phyloP scores from a whole-genome alignment of 30 jellyfish, hydroid and myxozoan species.

The Aurelia sp. region DNA sequence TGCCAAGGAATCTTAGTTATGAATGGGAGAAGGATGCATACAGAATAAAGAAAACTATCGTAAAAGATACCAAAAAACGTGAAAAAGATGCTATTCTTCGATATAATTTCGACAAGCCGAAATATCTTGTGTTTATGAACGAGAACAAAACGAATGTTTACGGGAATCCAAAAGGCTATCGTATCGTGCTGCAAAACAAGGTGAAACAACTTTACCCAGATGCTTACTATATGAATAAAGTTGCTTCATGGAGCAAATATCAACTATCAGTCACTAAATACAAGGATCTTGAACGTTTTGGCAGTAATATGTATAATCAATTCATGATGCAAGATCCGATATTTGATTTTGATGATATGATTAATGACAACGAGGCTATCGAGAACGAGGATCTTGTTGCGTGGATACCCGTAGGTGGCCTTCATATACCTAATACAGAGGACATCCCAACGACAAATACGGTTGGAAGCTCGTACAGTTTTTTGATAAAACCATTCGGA shows the following conservation, averaged over 20 bases:
- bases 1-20: conserved; percentile 31
- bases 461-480: conserved; percentile 43
- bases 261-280: conserved; percentile 65
- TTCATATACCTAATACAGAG: conserved; percentile 71
- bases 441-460: conserved; percentile 67
- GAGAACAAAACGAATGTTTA: conserved; percentile 56
- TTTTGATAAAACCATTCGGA: conserved; percentile 66
- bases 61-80: conserved; percentile 26
- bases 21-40: conserved; percentile 52
- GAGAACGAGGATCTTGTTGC: conserved; percentile 77
- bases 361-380: conserved; percentile 66
- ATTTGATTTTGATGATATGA: conserved; percentile 45
- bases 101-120: conserved; percentile 76
- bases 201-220: conserved; percentile 66
- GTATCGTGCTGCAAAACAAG: conserved; percentile 45
- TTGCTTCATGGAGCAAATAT: conserved; percentile 59
- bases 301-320: conserved; percentile 43
- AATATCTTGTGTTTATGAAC: conserved; percentile 54
- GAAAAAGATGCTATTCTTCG: conserved; percentile 71
- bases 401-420: conserved; percentile 75
- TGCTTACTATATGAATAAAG: conserved; percentile 37
- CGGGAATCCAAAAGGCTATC: conserved; percentile 75
- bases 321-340: conserved; percentile 56
- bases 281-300: conserved; percentile 52
- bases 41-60: conserved; percentile 47